These are phyloP conservation scores for Palythoa caribaeorum DNA, from an alignment of 92 coral and sea anemone genomes.

Conservation along the genomic window DNA sequence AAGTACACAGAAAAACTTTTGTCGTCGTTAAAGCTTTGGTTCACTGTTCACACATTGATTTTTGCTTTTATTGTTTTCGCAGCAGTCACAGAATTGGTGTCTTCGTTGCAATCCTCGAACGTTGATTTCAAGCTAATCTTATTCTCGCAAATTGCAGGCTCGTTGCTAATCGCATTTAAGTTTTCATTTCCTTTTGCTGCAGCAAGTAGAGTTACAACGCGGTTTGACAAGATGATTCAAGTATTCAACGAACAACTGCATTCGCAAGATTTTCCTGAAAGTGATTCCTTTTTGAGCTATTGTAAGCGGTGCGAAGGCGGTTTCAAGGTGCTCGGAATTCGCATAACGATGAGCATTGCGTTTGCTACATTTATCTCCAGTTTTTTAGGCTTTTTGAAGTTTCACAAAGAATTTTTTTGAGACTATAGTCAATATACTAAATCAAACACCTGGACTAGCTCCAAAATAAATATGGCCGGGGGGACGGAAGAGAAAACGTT, in stretches of 20 bases:
- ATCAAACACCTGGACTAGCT: no score
- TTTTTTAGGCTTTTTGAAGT: conserved; percentile 57
- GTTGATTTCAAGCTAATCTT: conserved; percentile 12
- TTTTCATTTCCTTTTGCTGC: conserved; percentile 66
- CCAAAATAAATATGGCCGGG: no score
- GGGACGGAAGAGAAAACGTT: no score
- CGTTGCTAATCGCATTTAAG: conserved; percentile 61
- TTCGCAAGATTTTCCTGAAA: conserved; percentile 35
- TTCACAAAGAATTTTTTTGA: conserved; percentile 44
- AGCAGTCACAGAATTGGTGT: conserved; percentile 35
- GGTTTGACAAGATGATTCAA: conserved; percentile 59
- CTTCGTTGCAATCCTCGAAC: not conserved
- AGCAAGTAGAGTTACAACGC: conserved; percentile 64
- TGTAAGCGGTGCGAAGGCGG: conserved; percentile 62
- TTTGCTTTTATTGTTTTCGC: conserved; percentile 42
- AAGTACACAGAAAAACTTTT: conserved; percentile 56
- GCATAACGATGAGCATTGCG: not conserved
- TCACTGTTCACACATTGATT: conserved; percentile 51
- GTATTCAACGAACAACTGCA: conserved; percentile 40
- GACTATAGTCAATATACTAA: not conserved
- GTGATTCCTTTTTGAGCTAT: conserved; percentile 60
- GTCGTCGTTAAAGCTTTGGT: conserved; percentile 55
- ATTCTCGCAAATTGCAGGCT: conserved; percentile 54
- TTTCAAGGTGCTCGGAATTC: conserved; percentile 33
- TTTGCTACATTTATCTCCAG: conserved; percentile 45